Evolutionary conservation across 2,113 vertebrate genomes (phyloP).

Genomic region (Cyanocitta stelleri): DNA sequence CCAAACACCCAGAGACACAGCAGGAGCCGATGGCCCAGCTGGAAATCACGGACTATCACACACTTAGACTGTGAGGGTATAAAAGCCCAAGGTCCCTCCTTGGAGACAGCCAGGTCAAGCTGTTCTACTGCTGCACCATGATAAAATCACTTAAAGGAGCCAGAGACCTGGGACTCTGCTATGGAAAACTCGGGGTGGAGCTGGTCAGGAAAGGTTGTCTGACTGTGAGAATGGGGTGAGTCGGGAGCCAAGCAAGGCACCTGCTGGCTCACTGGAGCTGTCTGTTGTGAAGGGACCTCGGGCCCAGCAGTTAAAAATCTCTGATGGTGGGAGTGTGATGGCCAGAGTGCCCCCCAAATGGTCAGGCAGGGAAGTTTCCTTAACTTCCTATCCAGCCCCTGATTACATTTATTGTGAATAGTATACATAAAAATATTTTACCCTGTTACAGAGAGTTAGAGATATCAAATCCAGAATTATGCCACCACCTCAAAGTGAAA

Average conservation of each 20-base stretch:
- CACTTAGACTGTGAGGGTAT: neutral
- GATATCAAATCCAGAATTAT: neutral
- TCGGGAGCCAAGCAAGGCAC: neutral
- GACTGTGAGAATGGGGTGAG: neutral
- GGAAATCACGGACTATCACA: neutral
- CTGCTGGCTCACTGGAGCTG: neutral
- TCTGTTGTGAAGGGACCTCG: rapidly evolving
- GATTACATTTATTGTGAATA: neutral
- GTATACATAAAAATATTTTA: neutral
- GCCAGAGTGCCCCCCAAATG: neutral
- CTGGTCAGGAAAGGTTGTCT: neutral
- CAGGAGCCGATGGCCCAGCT: neutral
- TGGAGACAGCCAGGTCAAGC: neutral
- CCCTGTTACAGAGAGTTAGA: neutral
- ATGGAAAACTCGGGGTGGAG: neutral
- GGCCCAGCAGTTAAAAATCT: neutral
- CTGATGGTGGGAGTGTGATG: neutral
- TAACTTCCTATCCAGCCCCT: neutral
- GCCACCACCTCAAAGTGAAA: neutral
- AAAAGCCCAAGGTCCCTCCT: neutral
- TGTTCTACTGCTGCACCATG: neutral
- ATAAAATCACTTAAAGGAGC: neutral
- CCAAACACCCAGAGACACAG: neutral
- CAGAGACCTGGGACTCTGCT: neutral
- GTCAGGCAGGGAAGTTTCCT: neutral